Conservation (phyloP, 2,797 vertebrate genomes). For the Dicrostonyx torquatus region DNA sequence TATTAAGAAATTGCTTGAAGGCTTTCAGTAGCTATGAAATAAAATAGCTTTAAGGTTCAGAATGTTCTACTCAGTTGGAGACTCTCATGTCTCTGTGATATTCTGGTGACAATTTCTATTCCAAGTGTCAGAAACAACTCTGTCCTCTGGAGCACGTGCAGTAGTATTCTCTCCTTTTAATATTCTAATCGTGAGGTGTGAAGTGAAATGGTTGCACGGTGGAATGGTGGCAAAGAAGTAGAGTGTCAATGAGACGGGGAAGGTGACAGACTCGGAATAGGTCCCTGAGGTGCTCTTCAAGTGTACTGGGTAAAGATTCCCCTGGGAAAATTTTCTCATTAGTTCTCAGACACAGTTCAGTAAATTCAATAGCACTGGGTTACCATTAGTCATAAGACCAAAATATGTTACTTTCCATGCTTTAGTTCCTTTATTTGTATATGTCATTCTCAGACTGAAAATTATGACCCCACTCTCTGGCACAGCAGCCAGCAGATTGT, state of each 20-base stretch:
- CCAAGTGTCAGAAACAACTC: slow-evolving; percentile 90
- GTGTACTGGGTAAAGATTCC: slow-evolving; percentile 97
- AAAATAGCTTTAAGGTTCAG: slow-evolving; percentile 80
- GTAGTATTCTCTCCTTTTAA: slow-evolving; percentile 90
- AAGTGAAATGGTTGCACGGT: slow-evolving; percentile 96
- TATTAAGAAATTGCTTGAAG: slow-evolving; percentile 80
- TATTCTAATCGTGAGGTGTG: slow-evolving; percentile 98
- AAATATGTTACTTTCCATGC: slow-evolving; percentile 89
- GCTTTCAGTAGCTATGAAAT: slow-evolving; percentile 82
- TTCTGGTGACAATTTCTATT: slow-evolving; percentile 89
- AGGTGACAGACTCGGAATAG: slow-evolving; percentile 95
- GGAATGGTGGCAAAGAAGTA: slow-evolving; percentile 94
- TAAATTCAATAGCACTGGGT: slow-evolving; percentile 97
- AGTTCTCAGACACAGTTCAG: slow-evolving; percentile 98
- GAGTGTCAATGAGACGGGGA: slow-evolving; percentile 94
- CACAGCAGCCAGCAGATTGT: slow-evolving; percentile 79
- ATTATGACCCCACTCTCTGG: slow-evolving; percentile 82
- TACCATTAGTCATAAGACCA: slow-evolving; percentile 93
- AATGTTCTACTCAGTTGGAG: slow-evolving; percentile 81
- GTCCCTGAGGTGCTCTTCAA: slow-evolving; percentile 96
- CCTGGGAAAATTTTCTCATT: slow-evolving; percentile 97
- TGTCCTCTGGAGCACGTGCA: slow-evolving; percentile 84
- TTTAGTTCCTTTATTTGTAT: slow-evolving; percentile 89
- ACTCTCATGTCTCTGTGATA: slow-evolving; percentile 86
- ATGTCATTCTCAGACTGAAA: slow-evolving; percentile 84